Percentiles rank a stretch among this genome's conserved stretches.
Evolutionary conservation across 2,797 vertebrate genomes (phyloP).

Genomic region (Sphenopsis melanotis): DNA sequence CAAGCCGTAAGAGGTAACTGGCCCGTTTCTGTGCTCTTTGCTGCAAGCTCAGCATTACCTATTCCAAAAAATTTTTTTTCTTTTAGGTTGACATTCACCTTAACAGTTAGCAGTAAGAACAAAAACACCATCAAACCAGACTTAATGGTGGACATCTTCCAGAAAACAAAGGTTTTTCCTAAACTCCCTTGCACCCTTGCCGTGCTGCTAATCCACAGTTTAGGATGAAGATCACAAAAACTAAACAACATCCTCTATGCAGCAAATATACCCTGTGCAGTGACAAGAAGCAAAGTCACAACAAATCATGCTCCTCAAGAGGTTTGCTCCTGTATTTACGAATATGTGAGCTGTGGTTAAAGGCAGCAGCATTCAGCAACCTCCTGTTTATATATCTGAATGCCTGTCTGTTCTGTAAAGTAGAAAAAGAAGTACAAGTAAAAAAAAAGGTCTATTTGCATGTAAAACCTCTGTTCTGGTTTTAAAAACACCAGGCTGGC

Average conservation of each 20-base stretch:
- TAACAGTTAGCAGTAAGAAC: not conserved
- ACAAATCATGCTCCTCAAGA: not conserved
- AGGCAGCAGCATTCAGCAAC: not conserved
- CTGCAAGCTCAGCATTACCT: slow-evolving; percentile 97
- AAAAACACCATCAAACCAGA: not conserved
- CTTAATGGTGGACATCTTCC: not conserved
- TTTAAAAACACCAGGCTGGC: not conserved
- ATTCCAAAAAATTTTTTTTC: not conserved
- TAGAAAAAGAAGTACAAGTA: not conserved
- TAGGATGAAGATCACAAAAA: not conserved
- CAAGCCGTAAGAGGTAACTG: slow-evolving; percentile 90
- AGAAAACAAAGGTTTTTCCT: not conserved
- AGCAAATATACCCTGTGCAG: not conserved
- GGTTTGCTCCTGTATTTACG: not conserved
- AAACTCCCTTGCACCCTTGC: not conserved
- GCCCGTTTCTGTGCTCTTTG: slow-evolving; percentile 95
- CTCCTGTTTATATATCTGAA: not conserved
- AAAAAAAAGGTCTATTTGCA: not conserved
- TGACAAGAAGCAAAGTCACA: not conserved
- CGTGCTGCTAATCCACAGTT: not conserved
- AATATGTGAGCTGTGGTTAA: not conserved
- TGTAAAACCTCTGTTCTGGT: not conserved
- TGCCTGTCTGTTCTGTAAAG: not conserved
- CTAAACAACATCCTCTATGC: not conserved
- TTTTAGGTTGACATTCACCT: not conserved